Evolutionary conservation across 2,113 vertebrate genomes (phyloP).

Genomic region (Neofelis nebulosa): DNA sequence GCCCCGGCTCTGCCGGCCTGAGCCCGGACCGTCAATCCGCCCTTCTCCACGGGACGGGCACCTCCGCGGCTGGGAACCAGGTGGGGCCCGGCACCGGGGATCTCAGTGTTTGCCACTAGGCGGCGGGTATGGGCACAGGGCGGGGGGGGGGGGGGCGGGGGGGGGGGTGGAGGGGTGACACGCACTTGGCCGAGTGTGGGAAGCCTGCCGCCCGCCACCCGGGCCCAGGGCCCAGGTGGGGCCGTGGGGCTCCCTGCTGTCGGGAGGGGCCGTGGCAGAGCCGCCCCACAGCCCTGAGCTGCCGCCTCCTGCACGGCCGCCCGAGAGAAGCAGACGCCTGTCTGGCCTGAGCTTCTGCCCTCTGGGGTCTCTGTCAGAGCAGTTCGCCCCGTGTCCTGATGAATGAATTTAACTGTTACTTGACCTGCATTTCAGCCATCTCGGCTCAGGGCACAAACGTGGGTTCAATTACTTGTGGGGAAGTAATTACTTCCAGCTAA

Average conservation of each 20-base stretch:
- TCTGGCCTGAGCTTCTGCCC: too few relatives aligned
- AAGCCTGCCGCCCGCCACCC: too few relatives aligned
- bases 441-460: not conserved
- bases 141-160: fast-evolving
- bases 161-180: not conserved
- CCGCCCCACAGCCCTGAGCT: not conserved
- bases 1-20: not conserved
- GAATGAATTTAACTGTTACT: not conserved
- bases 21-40: too few relatives aligned
- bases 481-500: too few relatives aligned
- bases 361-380: not conserved
- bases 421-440: not conserved
- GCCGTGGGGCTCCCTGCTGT: not conserved
- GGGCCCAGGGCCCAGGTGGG: not conserved
- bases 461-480: not conserved
- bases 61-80: too few relatives aligned
- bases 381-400: not conserved
- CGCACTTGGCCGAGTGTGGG: not conserved
- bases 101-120: not conserved
- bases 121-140: not conserved
- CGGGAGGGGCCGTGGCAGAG: not conserved
- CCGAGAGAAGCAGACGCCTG: not conserved
- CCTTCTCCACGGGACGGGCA: too few relatives aligned
- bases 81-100: not conserved
- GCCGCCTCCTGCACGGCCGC: too few relatives aligned